phyloP scores from a whole-genome alignment of 2,113 vertebrate species.

The Collichthys lucidus region DNA sequence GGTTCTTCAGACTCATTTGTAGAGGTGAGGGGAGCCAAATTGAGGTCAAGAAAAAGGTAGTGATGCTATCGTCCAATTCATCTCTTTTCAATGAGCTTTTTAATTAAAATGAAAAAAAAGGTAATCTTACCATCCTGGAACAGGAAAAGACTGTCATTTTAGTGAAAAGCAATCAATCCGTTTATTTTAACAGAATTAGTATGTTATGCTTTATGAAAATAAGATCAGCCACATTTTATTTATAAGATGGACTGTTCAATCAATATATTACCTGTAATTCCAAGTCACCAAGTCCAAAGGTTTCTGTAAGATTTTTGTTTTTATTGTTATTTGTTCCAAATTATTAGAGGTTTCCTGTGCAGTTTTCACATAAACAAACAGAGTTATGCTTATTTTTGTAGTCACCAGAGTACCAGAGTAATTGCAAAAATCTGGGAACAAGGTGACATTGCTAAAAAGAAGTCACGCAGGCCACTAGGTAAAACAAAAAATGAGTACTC shows the following conservation, averaged over 20 bases:
- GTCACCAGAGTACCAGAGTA: too few relatives aligned
- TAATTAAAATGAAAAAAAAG: conserved; percentile 73
- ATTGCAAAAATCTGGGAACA: too few relatives aligned
- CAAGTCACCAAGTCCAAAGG: not conserved
- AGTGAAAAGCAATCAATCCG: conserved; percentile 37
- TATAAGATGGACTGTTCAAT: not conserved
- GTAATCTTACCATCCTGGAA: conserved; percentile 41
- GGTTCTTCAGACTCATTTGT: conserved; percentile 71
- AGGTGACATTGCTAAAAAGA: too few relatives aligned
- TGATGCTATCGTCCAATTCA: conserved; percentile 68
- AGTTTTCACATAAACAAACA: too few relatives aligned
- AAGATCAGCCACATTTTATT: conserved; percentile 22
- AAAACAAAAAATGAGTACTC: too few relatives aligned
- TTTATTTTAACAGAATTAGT: conserved; percentile 53
- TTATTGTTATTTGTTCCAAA: not conserved
- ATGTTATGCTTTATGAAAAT: conserved; percentile 40
- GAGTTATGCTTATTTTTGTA: too few relatives aligned
- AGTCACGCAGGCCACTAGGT: too few relatives aligned
- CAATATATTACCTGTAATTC: not conserved
- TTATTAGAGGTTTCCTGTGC: not conserved
- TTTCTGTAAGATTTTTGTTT: not conserved
- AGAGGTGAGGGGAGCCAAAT: conserved; percentile 68
- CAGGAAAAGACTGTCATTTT: conserved; percentile 27
- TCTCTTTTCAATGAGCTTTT: conserved; percentile 70
- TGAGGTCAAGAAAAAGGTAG: conserved; percentile 72